Conservation (phyloP, 2,797 vertebrate species). For the Eidolon dupreanum region DNA sequence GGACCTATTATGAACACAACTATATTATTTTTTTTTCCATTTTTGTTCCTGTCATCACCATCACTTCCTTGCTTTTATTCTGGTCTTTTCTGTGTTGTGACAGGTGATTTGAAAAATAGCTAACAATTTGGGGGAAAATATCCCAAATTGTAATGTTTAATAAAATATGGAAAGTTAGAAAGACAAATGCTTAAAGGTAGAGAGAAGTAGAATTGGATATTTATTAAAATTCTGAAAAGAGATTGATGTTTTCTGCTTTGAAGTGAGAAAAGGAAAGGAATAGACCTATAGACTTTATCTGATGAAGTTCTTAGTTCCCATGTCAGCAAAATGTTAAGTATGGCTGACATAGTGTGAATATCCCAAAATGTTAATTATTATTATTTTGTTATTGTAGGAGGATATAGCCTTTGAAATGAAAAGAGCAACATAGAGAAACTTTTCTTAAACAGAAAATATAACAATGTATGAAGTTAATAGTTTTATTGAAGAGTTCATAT, state of each 20-base stretch:
- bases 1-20: background rate
- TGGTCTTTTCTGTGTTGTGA: background rate
- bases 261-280: constrained; percentile 9
- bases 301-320: background rate
- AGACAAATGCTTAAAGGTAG: constrained; percentile 11
- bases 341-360: background rate
- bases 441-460: constrained; percentile 1
- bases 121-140: background rate
- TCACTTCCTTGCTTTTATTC: background rate
- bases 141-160: background rate
- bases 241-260: constrained; percentile 18
- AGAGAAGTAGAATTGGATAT: background rate
- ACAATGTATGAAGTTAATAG: background rate
- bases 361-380: background rate
- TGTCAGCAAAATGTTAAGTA: constrained; percentile 34
- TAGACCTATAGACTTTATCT: background rate
- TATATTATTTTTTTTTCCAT: background rate
- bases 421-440: background rate
- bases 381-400: constrained; percentile 10
- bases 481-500: background rate
- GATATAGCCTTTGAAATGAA: background rate
- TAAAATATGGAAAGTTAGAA: background rate
- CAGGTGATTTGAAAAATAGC: background rate
- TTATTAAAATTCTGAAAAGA: background rate
- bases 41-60: background rate